Evolutionary conservation across 2,888 invertebrate species (phyloP).

Genomic region (Orthonychiurus folsomi): DNA sequence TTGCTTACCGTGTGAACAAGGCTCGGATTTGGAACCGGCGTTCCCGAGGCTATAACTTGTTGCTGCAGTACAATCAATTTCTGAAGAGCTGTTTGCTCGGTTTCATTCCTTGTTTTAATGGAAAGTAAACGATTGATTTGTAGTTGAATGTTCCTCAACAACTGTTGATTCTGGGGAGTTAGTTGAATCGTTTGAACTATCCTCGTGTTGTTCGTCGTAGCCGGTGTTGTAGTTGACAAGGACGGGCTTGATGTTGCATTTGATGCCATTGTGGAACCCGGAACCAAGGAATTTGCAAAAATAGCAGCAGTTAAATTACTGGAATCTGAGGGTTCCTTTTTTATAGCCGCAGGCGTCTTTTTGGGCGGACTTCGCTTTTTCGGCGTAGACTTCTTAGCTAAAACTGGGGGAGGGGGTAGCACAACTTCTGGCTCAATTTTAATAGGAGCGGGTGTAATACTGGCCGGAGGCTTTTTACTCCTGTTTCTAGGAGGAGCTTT

Average conservation of each 20-base stretch:
- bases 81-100: conserved; percentile 37
- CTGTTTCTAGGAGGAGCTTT: background rate
- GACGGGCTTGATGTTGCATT: conserved; percentile 6
- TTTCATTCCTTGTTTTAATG: conserved; percentile 34
- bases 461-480: background rate
- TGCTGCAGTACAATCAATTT: conserved; percentile 38
- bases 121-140: conserved; percentile 36
- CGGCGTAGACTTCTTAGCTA: background rate
- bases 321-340: background rate
- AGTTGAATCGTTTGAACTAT: conserved; percentile 62
- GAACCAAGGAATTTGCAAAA: background rate
- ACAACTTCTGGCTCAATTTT: too few species aligned
- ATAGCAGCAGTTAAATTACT: conserved; percentile 1
- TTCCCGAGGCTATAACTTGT: conserved; percentile 40
- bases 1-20: too few species aligned
- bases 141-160: conserved; percentile 42
- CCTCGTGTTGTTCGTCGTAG: conserved; percentile 18
- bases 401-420: background rate
- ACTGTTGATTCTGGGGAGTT: conserved; percentile 62
- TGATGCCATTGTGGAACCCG: background rate
- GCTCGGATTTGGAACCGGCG: conserved; percentile 33
- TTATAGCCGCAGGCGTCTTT: conserved; percentile 10
- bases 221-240: background rate
- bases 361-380: conserved; percentile 6
- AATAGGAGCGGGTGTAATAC: conserved; percentile 1